Evolutionary conservation across 2,113 vertebrate species (phyloP), one percentile per base, ranked within the genome.

Genomic region (Petromus typicus): DNA sequence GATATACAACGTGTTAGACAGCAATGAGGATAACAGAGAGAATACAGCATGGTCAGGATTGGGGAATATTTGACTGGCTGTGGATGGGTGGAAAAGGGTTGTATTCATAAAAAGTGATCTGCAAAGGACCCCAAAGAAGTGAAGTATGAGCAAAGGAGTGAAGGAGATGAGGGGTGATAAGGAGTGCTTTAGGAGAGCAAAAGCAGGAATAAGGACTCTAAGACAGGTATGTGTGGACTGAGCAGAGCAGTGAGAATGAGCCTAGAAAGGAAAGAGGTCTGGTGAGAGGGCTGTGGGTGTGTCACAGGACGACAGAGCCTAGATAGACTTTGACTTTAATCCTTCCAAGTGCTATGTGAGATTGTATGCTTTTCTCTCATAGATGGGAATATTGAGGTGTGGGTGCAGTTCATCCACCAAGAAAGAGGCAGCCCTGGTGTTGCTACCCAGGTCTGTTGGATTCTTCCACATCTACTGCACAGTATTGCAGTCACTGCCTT

Each of bases 111-210:
- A 76, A 32, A 64, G 12, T 61, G 25, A 8, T 40, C 0, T 43
- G 27, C 43, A 22, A 37, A 92, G 30, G 16, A 3, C 40, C 11
- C 27, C 12, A 69, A 59, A 57, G 34, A 71, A 91, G 20, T 43
- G 79, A 30, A 63, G 4, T 83, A 32, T 94, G 86, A 92, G 27
- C 17, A 25, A 67, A 69, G 61, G 34, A 51, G 75, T 86, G 37
- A 45, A 81, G 51, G 30, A 81, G 63, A 61, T 40, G 30, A 69
- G 18, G 20, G 80, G 23, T 16, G 40, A 92, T 5, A 7, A 37
- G 37, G 12, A 69, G 61, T 9, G 22, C 1, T 22, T 17, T 22
- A 27, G 3, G 69, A 30, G 37, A 34, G 85, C 93, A 18, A 63
- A 13, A 64, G 40, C 37, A 11, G 56, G n/a, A 32, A 17, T 13